Conservation (phyloP, 2,888 invertebrate genomes). For the Heliconius cydno region DNA sequence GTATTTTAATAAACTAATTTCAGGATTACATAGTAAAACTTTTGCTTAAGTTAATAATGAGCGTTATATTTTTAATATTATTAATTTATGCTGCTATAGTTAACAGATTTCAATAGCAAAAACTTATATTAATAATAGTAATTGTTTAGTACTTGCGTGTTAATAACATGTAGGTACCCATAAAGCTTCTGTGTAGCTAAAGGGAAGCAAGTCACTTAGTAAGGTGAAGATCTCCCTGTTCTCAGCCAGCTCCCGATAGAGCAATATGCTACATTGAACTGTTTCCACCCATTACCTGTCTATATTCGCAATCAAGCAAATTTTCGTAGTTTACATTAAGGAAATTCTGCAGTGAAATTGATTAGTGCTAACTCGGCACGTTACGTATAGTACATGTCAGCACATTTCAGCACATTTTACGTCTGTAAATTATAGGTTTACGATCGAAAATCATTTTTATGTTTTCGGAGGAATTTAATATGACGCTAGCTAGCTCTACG, state of each 20-base stretch:
- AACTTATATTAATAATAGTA: conserved; percentile 4
- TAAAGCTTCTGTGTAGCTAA: conserved; percentile 28
- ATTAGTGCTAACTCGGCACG: conserved; percentile 47
- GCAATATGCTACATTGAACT: conserved; percentile 36
- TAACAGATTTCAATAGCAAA: neutral
- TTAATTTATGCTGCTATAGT: neutral
- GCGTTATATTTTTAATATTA: neutral
- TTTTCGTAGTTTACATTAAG: conserved; percentile 44
- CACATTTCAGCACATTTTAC: conserved; percentile 82
- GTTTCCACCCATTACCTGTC: conserved; percentile 41
- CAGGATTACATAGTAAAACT: no score
- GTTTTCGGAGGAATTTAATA: conserved; percentile 83
- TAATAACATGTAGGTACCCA: conserved; percentile 10
- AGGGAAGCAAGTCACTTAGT: conserved; percentile 43
- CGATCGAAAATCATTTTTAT: conserved; percentile 84
- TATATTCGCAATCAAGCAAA: conserved; percentile 43
- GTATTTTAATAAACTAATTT: no score
- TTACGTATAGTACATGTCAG: conserved; percentile 73
- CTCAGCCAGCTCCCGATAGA: conserved; percentile 25
- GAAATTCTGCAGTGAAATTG: conserved; percentile 38
- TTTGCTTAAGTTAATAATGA: no score
- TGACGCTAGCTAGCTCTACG: conserved; percentile 71
- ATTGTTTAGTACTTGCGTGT: neutral
- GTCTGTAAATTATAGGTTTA: conserved; percentile 84
- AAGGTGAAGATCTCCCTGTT: conserved; percentile 40